Evolutionary conservation across 30 jellyfish, hydroid and myxozoan species (phyloP).

Genomic region (Pelagia noctiluca): DNA sequence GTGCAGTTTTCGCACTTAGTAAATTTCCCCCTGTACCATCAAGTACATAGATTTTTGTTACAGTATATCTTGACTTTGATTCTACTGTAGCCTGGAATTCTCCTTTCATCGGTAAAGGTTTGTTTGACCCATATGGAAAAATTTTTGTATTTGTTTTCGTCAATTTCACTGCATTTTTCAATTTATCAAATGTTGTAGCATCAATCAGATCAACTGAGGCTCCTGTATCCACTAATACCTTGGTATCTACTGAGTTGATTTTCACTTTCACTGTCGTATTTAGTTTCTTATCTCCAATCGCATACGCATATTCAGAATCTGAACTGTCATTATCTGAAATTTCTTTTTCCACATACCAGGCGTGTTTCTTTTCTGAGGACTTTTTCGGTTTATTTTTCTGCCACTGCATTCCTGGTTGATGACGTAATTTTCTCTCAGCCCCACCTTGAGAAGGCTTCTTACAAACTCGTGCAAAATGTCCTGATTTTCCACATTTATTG

Average conservation of each 20-base stretch:
- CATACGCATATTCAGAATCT: conserved; percentile 51
- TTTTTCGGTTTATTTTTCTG: background rate
- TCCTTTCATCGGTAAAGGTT: conserved; percentile 36
- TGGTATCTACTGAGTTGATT: conserved; percentile 11
- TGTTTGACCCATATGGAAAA: conserved; percentile 55
- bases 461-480: conserved; percentile 1
- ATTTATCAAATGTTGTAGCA: conserved; percentile 8
- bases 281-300: conserved; percentile 24
- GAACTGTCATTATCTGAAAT: background rate
- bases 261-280: conserved; percentile 28
- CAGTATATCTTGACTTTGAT: conserved; percentile 42
- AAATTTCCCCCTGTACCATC: conserved; percentile 67
- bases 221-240: conserved; percentile 38
- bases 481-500: background rate
- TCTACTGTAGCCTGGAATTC: conserved; percentile 43
- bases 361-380: background rate
- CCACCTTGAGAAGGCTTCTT: background rate
- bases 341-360: no score
- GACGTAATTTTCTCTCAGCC: background rate
- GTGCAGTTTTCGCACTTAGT: conserved; percentile 71
- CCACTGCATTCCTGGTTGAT: background rate
- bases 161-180: conserved; percentile 37
- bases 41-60: conserved; percentile 47
- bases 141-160: conserved; percentile 48
- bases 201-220: conserved; percentile 48